Base-by-base conservation (phyloP, 30 jellyfish, hydroid and myxozoan genomes). In the Phacellophora camtschatica region DNA sequence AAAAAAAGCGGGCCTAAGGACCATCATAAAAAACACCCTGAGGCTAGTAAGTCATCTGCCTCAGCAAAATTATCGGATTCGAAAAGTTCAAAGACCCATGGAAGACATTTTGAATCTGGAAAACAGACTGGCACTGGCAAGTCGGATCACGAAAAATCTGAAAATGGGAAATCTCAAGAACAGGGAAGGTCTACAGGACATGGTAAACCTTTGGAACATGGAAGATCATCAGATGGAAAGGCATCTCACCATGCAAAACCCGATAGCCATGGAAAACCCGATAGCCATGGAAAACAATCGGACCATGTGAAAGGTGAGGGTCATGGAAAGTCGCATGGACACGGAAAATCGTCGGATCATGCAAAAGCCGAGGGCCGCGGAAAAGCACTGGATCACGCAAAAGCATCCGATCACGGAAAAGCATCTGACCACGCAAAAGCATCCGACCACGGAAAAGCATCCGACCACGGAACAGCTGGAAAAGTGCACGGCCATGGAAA, bases 1-100 rank as follows among this genome's bases (percentile, higher is more conserved):
- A 61, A 63, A 56, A 84, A 59, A 23, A 11, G 64, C 49, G 78
- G 62, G 23, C 32, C 53, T 11, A 62, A 64, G 65, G 77, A 51
- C 64, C 82, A 62, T 4, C 54, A 55, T 82, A 58, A 55, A 28
- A 68, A 56, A n/a, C 58, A 29, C 18, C 82, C 34, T 20, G 74
- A 56, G 5, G 66, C 46, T 30, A 37, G 54, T 28, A 53, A 34
- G n/a, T 20, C 68, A 29, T 25, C 77, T 9, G 12, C 65, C 28
- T 68, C 80, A 7, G 1, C 69, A 37, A 57, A 74, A 53, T n/a
- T 64, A 4, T 19, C 23, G 39, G 86, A 72, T 8, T 45, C 41
- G 39, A 72, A 72, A 36, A 74, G 72, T 0, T 36, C 74, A 31
- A 71, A 71, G 31, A 61, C 22, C 49, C 31, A 12, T n/a, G 74